Evolutionary conservation across 2,888 invertebrate genomes (phyloP), one percentile per base, ranked within the genome.

Genomic region (Trichogramma evanescens): DNA sequence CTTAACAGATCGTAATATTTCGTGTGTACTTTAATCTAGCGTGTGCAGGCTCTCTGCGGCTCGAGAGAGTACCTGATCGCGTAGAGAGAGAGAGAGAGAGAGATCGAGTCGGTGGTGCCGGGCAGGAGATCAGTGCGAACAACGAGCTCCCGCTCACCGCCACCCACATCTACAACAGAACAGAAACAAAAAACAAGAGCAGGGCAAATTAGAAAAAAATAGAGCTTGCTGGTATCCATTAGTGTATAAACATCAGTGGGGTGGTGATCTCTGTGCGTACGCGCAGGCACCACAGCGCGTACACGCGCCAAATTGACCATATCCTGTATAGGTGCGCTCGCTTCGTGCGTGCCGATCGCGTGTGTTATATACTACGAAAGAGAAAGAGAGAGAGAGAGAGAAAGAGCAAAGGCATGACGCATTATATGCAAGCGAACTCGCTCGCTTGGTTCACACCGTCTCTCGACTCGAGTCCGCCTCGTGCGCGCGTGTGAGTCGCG

Each of bases 91-190:
- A 45, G 57, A 54, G 49, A 52, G 56, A 39, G 58, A 51, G 59
- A 61, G 60, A 42, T 26, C 26, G 26, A 26, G 3, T 26, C 26
- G 26, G 26, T 26, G 26, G 26, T 26, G 26, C 3, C 26, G 61
- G 60, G 62, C 59, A 63, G 64, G 65, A 63, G 64, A 49, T 61
- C 56, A 59, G 64, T 64, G 50, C 57, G 59, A 56, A 59, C 54
- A 65, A 60, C 59, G 75, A 69, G 76, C 76, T 77, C 76, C 77
- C 77, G 77, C 76, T 77, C 77, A 77, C 77, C 77, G 77, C 77
- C 77, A 77, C 77, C 77, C 77, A 77, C 77, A 77, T 77, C 77
- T 77, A 77, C 76, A 77, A 77, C 77, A 77, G 75, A 77, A 76
- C 72, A 77, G 76, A 77, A 75, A 75, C 75, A 74, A 64, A 59